A percentile compares a stretch with the other conserved stretches of the same genome.
Evolutionary conservation across 92 coral and sea anemone genomes (phyloP).

Genomic region (Porites cylindrica): DNA sequence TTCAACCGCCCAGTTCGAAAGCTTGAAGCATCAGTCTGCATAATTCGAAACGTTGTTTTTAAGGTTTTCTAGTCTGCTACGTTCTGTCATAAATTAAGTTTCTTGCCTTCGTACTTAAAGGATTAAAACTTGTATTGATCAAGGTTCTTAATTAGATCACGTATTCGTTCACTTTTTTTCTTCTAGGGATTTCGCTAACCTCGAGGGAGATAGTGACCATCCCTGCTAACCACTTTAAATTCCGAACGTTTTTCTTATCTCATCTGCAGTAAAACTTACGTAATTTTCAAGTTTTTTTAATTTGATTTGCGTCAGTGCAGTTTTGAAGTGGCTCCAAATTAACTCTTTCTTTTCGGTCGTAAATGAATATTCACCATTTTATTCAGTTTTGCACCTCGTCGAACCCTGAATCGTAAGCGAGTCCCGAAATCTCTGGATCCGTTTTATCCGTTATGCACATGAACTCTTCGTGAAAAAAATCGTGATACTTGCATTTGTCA

Average conservation of each 20-base stretch:
- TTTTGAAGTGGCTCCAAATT: background rate
- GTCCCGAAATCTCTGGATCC: background rate
- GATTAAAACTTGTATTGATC: conserved; percentile 33
- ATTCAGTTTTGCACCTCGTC: too few relatives aligned
- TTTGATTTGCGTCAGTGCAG: conserved; percentile 10
- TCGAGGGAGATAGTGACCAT: background rate
- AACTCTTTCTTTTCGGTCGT: background rate
- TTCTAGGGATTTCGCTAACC: background rate
- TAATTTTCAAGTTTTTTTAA: background rate
- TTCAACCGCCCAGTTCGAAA: background rate
- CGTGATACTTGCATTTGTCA: background rate
- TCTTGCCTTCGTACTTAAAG: background rate
- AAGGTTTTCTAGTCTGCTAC: background rate
- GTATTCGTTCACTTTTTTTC: background rate
- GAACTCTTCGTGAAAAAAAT: too few relatives aligned
- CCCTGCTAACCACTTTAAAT: background rate
- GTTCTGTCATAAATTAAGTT: conserved; percentile 1
- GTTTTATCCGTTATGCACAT: too few relatives aligned
- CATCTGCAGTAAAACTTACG: background rate
- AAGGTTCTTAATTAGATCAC: conserved; percentile 11
- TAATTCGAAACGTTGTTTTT: too few relatives aligned
- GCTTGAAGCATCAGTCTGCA: background rate
- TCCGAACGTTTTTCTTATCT: background rate
- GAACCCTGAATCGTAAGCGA: background rate
- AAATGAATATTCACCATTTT: background rate